A percentile compares a stretch with the other conserved stretches of the same genome.
Conservation (phyloP, 2,113 vertebrate genomes). For the Ursus arctos region DNA sequence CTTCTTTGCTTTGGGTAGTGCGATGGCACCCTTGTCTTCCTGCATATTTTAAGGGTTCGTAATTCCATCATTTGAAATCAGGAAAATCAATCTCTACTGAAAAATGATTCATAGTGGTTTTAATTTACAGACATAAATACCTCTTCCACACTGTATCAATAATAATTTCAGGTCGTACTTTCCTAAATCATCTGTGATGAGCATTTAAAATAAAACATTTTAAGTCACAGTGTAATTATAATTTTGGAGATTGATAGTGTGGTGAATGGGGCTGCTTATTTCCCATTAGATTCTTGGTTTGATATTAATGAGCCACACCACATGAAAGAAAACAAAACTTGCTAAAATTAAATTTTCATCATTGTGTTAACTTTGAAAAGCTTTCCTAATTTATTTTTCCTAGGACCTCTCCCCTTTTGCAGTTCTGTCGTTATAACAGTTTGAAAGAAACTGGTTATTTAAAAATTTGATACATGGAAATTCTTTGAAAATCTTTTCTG, state of each 20-base stretch:
- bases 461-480: background rate
- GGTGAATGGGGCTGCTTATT: background rate
- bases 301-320: background rate
- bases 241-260: background rate
- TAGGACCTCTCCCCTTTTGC: background rate
- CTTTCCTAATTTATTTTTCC: background rate
- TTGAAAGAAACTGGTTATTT: conserved; percentile 24
- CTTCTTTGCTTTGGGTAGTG: background rate
- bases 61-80: background rate
- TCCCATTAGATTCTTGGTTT: background rate
- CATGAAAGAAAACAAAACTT: background rate
- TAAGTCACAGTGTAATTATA: background rate
- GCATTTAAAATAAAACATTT: background rate
- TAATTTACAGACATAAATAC: background rate
- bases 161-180: background rate
- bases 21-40: background rate
- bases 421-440: background rate
- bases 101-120: background rate
- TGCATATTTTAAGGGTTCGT: background rate
- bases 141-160: background rate
- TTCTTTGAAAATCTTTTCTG: conserved; percentile 24
- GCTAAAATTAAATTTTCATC: background rate
- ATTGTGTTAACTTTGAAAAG: background rate
- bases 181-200: background rate
- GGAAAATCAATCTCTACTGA: background rate